Evolutionary conservation across 2,888 invertebrate species (phyloP).

Genomic region (Acronicta psi): DNA sequence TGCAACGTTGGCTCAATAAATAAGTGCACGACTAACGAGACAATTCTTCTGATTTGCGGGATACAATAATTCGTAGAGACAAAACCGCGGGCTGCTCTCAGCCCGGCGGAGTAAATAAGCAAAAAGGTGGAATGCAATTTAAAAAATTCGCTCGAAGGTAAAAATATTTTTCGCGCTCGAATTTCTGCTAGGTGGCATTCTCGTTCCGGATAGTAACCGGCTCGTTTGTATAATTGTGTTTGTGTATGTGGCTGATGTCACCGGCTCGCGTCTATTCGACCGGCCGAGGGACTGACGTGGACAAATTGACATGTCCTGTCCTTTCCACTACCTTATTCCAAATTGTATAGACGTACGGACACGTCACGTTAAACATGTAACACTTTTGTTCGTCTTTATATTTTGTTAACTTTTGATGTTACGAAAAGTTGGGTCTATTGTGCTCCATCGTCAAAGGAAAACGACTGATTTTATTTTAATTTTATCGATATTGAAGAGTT

Average conservation of each 20-base stretch:
- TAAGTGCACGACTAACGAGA: slow-evolving; percentile 14
- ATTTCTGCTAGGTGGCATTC: slow-evolving; percentile 36
- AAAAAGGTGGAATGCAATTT: slow-evolving; percentile 43
- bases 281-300: slow-evolving; percentile 60
- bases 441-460: slow-evolving; percentile 17
- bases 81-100: slow-evolving; percentile 32
- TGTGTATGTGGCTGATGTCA: slow-evolving; percentile 56
- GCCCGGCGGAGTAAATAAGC: slow-evolving; percentile 21
- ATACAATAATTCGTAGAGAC: slow-evolving; percentile 23
- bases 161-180: slow-evolving; percentile 29
- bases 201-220: slow-evolving; percentile 43
- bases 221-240: slow-evolving; percentile 66
- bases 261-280: slow-evolving; percentile 57
- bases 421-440: slow-evolving; percentile 28
- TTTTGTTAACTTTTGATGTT: slow-evolving; percentile 38
- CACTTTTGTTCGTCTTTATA: slow-evolving; percentile 35
- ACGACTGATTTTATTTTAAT: slow-evolving; percentile 1
- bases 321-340: slow-evolving; percentile 53
- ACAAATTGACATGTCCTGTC: slow-evolving; percentile 77
- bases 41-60: slow-evolving; percentile 18
- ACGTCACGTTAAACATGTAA: slow-evolving; percentile 50
- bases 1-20: slow-evolving; percentile 4
- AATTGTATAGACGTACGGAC: slow-evolving; percentile 47
- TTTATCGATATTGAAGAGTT: not conserved
- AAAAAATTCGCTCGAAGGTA: slow-evolving; percentile 35